These are phyloP conservation scores for Cerastoderma edule DNA, from an alignment of 2,888 invertebrate genomes.

Conservation along the genomic window DNA sequence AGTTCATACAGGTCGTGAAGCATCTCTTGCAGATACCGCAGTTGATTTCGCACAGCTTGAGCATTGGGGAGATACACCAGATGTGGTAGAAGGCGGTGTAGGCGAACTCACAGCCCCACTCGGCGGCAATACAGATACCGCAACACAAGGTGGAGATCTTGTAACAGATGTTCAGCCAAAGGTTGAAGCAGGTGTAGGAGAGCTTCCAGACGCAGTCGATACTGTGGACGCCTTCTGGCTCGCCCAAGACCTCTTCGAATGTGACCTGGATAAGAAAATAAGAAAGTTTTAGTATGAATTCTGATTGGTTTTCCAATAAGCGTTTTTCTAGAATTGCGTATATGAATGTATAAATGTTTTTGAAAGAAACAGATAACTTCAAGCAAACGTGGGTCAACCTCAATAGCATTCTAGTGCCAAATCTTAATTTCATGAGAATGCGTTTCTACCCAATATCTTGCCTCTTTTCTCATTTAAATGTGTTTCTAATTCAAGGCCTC, in stretches of 20 bases:
- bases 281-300: background rate
- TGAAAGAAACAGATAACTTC: no score
- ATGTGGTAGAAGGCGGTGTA: slow-evolving; percentile 87
- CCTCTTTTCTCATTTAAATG: no score
- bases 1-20: slow-evolving; percentile 25
- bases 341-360: no score
- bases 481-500: no score
- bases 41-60: slow-evolving; percentile 88
- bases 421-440: no score
- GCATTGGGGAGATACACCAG: slow-evolving; percentile 89
- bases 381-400: no score
- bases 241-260: slow-evolving; percentile 57
- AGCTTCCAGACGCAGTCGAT: slow-evolving; percentile 90
- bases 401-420: no score
- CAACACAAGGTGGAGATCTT: slow-evolving; percentile 88
- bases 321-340: no score
- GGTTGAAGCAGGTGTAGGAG: slow-evolving; percentile 87
- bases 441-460: no score
- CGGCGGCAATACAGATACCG: slow-evolving; percentile 89
- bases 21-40: slow-evolving; percentile 67
- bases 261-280: slow-evolving; percentile 21
- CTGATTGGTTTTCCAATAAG: no score
- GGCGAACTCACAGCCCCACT: slow-evolving; percentile 84
- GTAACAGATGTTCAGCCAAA: slow-evolving; percentile 89
- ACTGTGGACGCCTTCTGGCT: slow-evolving; percentile 78